phyloP scores from a whole-genome alignment of 2,797 vertebrate genomes.

The Phoxinus dragarum region DNA sequence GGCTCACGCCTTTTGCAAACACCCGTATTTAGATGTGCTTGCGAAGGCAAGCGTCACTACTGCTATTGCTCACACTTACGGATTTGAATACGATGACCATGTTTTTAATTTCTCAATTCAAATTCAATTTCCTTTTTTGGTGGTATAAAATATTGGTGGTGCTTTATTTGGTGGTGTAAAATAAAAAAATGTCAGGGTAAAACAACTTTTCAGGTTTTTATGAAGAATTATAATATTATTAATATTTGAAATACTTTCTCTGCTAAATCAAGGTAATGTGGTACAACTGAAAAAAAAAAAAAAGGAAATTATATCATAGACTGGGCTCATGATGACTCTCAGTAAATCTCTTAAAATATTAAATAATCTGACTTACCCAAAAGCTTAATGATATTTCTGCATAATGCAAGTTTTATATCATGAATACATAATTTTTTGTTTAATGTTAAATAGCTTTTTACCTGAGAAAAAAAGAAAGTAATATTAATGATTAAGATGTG shows the following conservation, averaged over 20 bases:
- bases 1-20: not conserved
- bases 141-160: not conserved
- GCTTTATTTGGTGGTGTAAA: too few relatives aligned
- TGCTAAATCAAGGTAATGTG: not conserved
- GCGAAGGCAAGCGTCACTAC: not conserved
- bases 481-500: not conserved
- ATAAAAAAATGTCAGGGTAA: not conserved
- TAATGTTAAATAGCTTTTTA: not conserved
- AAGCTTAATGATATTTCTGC: not conserved
- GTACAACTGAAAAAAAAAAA: not conserved
- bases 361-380: not conserved
- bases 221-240: not conserved
- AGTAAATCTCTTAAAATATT: not conserved
- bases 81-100: not conserved
- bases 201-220: not conserved
- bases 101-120: not conserved
- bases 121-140: not conserved
- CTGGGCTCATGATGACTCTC: not conserved
- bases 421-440: not conserved
- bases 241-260: too few relatives aligned
- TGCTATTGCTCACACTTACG: not conserved
- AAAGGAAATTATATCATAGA: not conserved
- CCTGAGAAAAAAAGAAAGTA: not conserved
- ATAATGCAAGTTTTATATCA: not conserved
- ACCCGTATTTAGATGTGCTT: slow-evolving; percentile 18